Conservation (phyloP, 1,140 invertebrate genomes). For the Drosophila nigrodunni region DNA sequence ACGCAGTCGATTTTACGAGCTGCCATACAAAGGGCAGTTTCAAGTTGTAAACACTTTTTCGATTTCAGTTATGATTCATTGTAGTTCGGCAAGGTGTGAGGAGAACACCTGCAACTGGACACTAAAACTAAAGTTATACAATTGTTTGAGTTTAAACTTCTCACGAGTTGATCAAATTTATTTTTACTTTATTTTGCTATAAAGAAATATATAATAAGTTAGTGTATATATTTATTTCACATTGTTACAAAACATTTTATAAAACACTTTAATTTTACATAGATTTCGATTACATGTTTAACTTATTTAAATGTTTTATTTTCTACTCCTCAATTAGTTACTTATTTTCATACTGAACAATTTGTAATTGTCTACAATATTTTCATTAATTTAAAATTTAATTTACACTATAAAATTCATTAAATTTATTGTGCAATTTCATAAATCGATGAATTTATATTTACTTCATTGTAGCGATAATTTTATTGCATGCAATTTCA, state of each 20-base stretch:
- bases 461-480: neutral
- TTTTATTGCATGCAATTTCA: neutral
- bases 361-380: no score
- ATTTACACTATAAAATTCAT: neutral
- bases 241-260: no score
- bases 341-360: no score
- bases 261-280: no score
- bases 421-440: neutral
- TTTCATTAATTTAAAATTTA: no score
- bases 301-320: no score
- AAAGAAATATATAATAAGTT: no score
- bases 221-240: no score
- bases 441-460: neutral
- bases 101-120: slow-evolving; percentile 55
- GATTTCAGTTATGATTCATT: slow-evolving; percentile 58
- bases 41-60: slow-evolving; percentile 16
- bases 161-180: no score
- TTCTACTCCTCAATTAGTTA: no score
- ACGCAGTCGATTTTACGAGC: slow-evolving; percentile 50
- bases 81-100: slow-evolving; percentile 5
- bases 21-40: slow-evolving; percentile 39
- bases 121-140: neutral
- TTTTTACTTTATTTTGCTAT: no score
- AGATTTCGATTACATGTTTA: no score
- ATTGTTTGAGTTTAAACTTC: neutral